phyloP scores from a whole-genome alignment of 1,140 invertebrate genomes.

The Paramacrobiotus metropolitanus region DNA sequence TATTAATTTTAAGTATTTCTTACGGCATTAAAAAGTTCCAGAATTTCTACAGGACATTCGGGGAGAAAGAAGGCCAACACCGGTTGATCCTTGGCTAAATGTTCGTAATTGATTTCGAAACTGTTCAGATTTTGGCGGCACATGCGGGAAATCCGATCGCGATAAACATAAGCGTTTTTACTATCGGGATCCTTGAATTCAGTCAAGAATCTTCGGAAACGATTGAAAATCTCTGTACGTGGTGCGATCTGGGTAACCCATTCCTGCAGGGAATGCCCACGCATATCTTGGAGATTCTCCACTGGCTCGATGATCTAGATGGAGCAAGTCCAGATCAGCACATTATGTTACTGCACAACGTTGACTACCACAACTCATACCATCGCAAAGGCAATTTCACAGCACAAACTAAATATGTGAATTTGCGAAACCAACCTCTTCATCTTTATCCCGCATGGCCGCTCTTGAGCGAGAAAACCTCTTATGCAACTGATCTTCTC shows the following conservation, averaged over 20 bases:
- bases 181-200: constrained; percentile 67
- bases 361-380: too few species aligned
- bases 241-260: constrained; percentile 93
- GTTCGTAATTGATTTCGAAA: constrained; percentile 77
- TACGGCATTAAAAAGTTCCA: constrained; percentile 47
- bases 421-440: too few species aligned
- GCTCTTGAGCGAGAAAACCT: too few species aligned
- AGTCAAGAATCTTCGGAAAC: constrained; percentile 82
- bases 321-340: too few species aligned
- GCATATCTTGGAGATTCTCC: constrained; percentile 78
- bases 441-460: too few species aligned
- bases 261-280: constrained; percentile 53
- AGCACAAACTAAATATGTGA: too few species aligned
- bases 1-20: not conserved
- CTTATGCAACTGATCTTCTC: too few species aligned
- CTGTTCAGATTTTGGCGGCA: constrained; percentile 64
- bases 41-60: constrained; percentile 84
- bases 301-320: constrained; percentile 75
- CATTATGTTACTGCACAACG: constrained; percentile 8
- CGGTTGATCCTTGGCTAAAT: constrained; percentile 65
- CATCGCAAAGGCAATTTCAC: too few species aligned
- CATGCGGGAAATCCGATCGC: constrained; percentile 78
- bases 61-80: constrained; percentile 86
- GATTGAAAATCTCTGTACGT: constrained; percentile 77
- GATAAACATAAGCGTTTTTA: constrained; percentile 46